Conservation (phyloP, 2,797 vertebrate genomes). For the Halcyon badia region DNA sequence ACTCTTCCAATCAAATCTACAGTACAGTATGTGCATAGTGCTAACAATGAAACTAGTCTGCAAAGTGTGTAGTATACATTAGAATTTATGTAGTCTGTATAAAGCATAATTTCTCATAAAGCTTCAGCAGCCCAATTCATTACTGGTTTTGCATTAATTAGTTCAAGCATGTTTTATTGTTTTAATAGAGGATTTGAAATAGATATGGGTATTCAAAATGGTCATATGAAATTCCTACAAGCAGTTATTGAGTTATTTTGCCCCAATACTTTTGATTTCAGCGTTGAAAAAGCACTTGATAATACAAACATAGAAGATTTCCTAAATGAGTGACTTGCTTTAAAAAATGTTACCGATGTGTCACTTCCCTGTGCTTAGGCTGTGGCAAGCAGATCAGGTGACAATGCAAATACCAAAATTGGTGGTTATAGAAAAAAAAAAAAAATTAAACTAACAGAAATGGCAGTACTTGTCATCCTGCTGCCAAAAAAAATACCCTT, state of each 20-base stretch:
- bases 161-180: slow-evolving; percentile 37
- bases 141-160: slow-evolving; percentile 71
- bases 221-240: slow-evolving; percentile 38
- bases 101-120: slow-evolving; percentile 49
- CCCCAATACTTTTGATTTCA: slow-evolving; percentile 53
- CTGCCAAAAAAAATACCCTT: slow-evolving; percentile 33
- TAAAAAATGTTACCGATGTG: slow-evolving; percentile 31
- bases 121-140: slow-evolving; percentile 52
- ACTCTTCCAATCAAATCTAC: slow-evolving; percentile 58
- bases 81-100: slow-evolving; percentile 55
- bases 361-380: slow-evolving; percentile 47
- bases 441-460: slow-evolving; percentile 15
- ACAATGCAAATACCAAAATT: slow-evolving; percentile 15
- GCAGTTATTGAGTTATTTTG: slow-evolving; percentile 46
- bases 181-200: slow-evolving; percentile 57
- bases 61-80: slow-evolving; percentile 19
- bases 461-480: slow-evolving; percentile 21
- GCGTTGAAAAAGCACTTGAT: slow-evolving; percentile 29
- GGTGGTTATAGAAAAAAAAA: slow-evolving; percentile 12
- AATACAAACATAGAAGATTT: slow-evolving; percentile 40
- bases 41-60: slow-evolving; percentile 25
- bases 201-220: slow-evolving; percentile 34
- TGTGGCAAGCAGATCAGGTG: slow-evolving; percentile 34
- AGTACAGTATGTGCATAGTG: slow-evolving; percentile 42
- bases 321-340: slow-evolving; percentile 56